Percentiles rank a stretch among this genome's conserved stretches.
phyloP scores from a whole-genome alignment of 2,113 vertebrate species.

The Zootoca vivipara region DNA sequence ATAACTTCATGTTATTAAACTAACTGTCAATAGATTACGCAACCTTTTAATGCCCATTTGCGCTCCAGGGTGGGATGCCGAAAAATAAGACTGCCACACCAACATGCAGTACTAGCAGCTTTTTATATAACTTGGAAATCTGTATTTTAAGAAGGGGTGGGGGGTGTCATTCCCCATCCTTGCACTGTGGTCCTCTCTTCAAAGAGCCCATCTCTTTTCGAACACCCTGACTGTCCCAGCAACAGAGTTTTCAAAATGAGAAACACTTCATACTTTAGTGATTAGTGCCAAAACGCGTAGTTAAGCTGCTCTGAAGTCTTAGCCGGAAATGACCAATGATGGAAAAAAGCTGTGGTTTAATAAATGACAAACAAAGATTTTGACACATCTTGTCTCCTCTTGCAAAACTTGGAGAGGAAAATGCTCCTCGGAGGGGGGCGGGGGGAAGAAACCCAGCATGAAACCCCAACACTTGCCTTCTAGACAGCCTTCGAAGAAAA shows the following conservation, averaged over 20 bases:
- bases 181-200: not conserved
- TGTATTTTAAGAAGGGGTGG: not conserved
- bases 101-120: fast-evolving
- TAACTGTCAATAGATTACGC: not conserved
- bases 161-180: fast-evolving
- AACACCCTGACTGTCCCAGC: constrained; percentile 31
- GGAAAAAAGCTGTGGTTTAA: constrained; percentile 76
- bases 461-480: fast-evolving
- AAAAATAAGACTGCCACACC: not conserved
- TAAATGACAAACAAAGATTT: constrained; percentile 71
- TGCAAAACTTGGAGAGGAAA: not conserved
- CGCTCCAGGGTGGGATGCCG: not conserved
- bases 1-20: not conserved
- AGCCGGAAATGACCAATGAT: constrained; percentile 68
- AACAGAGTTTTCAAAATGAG: constrained; percentile 69
- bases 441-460: not conserved
- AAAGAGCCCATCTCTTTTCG: fast-evolving
- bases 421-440: not conserved
- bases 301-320: constrained; percentile 32
- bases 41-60: not conserved
- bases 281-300: constrained; percentile 56
- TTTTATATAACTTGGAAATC: not conserved
- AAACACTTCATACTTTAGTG: constrained; percentile 61
- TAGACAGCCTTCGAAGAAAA: not conserved
- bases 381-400: constrained; percentile 37